These are phyloP conservation scores for Euplexia lucipara DNA, from an alignment of 2,888 invertebrate genomes.

Conservation along the genomic window DNA sequence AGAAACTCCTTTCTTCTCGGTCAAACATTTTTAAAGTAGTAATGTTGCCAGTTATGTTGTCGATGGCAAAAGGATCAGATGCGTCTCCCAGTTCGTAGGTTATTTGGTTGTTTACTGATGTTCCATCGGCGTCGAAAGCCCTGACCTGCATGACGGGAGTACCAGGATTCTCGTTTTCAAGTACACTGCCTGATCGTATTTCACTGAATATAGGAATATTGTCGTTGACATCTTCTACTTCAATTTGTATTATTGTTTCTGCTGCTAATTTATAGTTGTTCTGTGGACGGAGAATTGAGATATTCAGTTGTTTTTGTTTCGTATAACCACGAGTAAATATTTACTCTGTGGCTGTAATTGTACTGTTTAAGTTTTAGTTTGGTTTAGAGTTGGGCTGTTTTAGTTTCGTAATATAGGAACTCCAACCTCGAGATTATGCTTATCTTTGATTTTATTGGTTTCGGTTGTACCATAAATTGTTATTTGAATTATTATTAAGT, in stretches of 20 bases:
- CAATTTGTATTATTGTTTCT: constrained; percentile 94
- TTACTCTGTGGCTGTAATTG: background rate
- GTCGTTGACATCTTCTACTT: constrained; percentile 97
- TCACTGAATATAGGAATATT: constrained; percentile 97
- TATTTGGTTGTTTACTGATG: constrained; percentile 95
- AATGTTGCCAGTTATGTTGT: constrained; percentile 96
- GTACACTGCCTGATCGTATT: constrained; percentile 94
- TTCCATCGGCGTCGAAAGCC: constrained; percentile 97
- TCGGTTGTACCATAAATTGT: background rate
- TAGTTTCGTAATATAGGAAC: background rate
- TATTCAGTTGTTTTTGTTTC: constrained; percentile 12
- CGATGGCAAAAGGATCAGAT: constrained; percentile 95
- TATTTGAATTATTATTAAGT: background rate
- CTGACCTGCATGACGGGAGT: constrained; percentile 96
- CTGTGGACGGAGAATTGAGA: constrained; percentile 75
- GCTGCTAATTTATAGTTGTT: constrained; percentile 95
- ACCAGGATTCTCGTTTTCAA: constrained; percentile 96
- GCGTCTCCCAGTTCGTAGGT: constrained; percentile 94
- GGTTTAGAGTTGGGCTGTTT: background rate
- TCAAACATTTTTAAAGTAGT: constrained; percentile 96
- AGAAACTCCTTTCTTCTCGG: constrained; percentile 95
- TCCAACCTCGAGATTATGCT: background rate
- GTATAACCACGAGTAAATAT: background rate
- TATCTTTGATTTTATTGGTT: background rate
- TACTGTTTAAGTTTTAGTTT: constrained; percentile 3